These are phyloP conservation scores for Aptenodytes forsteri DNA, from an alignment of 2,113 vertebrate genomes.

Conservation along the genomic window DNA sequence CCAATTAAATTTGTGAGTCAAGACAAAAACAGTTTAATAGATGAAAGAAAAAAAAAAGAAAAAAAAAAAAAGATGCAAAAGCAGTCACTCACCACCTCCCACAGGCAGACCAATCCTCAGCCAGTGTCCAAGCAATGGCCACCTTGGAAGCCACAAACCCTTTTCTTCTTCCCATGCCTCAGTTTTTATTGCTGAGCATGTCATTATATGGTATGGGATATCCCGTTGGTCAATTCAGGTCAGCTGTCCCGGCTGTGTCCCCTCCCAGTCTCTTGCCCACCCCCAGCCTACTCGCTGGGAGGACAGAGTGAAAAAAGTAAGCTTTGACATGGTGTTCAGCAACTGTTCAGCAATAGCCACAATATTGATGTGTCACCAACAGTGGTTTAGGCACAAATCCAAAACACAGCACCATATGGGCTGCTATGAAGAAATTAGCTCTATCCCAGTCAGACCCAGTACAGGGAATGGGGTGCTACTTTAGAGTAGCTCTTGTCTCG, in stretches of 20 bases:
- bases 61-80: background rate
- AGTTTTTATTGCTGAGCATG: background rate
- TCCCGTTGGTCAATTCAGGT: background rate
- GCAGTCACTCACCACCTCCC: background rate
- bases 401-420: background rate
- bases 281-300: background rate
- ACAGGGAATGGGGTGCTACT: accelerated
- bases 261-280: background rate
- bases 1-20: background rate
- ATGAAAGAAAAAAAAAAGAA: background rate
- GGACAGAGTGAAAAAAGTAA: background rate
- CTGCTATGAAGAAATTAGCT: background rate
- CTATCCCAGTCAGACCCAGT: background rate
- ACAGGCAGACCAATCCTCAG: background rate
- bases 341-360: background rate
- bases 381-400: background rate
- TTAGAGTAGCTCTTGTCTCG: background rate
- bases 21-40: background rate
- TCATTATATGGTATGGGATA: background rate
- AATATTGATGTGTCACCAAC: background rate
- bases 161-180: background rate
- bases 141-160: background rate
- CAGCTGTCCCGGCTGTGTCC: background rate
- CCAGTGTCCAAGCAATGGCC: background rate
- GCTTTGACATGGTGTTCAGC: background rate